phyloP scores from a whole-genome alignment of 2,797 vertebrate species.

The Otus scops region DNA sequence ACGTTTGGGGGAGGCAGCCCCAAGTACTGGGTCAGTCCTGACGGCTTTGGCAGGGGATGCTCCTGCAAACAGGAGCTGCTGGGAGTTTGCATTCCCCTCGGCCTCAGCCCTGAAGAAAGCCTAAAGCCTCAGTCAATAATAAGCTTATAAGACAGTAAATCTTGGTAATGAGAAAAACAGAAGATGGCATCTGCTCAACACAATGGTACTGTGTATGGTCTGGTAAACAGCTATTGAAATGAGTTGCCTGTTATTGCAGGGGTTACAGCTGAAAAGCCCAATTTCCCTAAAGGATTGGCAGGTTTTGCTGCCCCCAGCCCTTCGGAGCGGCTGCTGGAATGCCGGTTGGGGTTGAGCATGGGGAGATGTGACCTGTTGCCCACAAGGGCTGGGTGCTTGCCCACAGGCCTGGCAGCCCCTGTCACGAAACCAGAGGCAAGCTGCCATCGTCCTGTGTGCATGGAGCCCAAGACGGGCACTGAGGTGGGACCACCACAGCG shows the following conservation, averaged over 20 bases:
- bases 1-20: background rate
- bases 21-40: fast-evolving
- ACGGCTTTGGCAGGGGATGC: fast-evolving
- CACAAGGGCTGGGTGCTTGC: fast-evolving
- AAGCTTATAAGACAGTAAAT: constrained; percentile 75
- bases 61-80: background rate
- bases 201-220: background rate
- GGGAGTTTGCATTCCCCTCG: background rate
- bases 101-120: constrained; percentile 26
- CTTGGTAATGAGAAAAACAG: constrained; percentile 73
- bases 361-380: background rate
- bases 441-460: fast-evolving
- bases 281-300: background rate
- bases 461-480: background rate
- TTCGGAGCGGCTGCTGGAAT: background rate
- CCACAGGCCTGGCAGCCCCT: background rate
- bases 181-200: constrained; percentile 59
- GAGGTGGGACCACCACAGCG: background rate
- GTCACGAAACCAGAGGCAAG: background rate
- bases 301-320: background rate
- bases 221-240: constrained; percentile 61
- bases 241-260: background rate
- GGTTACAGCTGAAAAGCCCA: background rate
- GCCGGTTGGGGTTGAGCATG: fast-evolving
- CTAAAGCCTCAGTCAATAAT: constrained; percentile 66